Evolutionary conservation across 1,140 invertebrate genomes (phyloP).

Genomic region (Bursaphelenchus mucronatus): DNA sequence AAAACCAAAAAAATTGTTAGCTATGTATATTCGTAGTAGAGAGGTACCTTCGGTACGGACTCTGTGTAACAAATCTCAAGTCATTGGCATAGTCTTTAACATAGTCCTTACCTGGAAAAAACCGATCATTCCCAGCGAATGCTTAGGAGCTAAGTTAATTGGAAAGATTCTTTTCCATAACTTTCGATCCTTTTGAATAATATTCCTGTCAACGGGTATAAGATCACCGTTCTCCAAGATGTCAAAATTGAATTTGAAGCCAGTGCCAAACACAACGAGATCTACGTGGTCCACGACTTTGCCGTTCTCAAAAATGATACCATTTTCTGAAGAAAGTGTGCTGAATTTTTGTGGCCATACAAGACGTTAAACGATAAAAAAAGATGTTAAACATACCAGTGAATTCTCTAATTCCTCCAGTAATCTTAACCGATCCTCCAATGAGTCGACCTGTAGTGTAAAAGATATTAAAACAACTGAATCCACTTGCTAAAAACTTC

Average conservation of each 20-base stretch:
- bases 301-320: slow-evolving; percentile 62
- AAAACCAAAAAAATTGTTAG: too few relatives aligned
- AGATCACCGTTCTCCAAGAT: slow-evolving; percentile 34
- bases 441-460: too few relatives aligned
- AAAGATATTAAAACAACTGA: too few relatives aligned
- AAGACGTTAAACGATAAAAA: too few relatives aligned
- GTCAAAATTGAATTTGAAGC: slow-evolving; percentile 32
- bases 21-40: too few relatives aligned
- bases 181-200: slow-evolving; percentile 41
- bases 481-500: too few relatives aligned
- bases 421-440: too few relatives aligned
- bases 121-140: slow-evolving; percentile 64
- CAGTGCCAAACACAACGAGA: slow-evolving; percentile 46
- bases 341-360: slow-evolving; percentile 56
- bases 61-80: too few relatives aligned
- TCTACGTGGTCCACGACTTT: slow-evolving; percentile 46
- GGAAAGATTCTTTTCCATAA: slow-evolving; percentile 64
- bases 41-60: too few relatives aligned
- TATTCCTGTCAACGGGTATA: slow-evolving; percentile 53
- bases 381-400: too few relatives aligned
- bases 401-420: too few relatives aligned
- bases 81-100: too few relatives aligned
- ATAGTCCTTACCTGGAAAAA: slow-evolving; percentile 28
- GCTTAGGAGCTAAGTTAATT: slow-evolving; percentile 59
- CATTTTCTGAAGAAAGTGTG: slow-evolving; percentile 26